Conservation (phyloP, 1,140 invertebrate genomes). For the Drosophila ercepeae region DNA sequence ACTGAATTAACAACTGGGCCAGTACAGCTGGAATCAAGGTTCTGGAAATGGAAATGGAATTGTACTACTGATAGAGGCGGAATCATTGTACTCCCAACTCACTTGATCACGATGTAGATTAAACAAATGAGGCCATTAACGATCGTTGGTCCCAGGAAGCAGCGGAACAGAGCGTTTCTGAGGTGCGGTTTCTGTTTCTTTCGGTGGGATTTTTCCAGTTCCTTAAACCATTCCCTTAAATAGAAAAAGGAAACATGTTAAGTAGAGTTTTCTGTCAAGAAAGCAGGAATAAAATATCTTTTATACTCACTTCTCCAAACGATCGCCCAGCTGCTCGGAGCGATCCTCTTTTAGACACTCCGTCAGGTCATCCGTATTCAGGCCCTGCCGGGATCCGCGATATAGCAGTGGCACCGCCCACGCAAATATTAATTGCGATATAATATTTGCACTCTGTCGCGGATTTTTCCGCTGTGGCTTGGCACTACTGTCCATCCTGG, state of each 20-base stretch:
- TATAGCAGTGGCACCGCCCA: conserved; percentile 82
- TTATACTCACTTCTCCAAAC: conserved; percentile 79
- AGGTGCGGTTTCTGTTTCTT: conserved; percentile 82
- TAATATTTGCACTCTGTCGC: conserved; percentile 69
- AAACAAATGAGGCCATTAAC: conserved; percentile 84
- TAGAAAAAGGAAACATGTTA: not conserved
- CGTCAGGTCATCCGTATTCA: conserved; percentile 79
- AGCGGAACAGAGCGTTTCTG: conserved; percentile 82
- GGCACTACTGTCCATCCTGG: conserved; percentile 75
- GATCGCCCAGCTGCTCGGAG: conserved; percentile 79
- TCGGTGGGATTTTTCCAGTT: conserved; percentile 81
- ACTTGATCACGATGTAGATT: conserved; percentile 84
- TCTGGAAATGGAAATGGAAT: conserved; percentile 55
- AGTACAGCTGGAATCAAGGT: conserved; percentile 84
- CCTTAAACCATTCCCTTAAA: conserved; percentile 85
- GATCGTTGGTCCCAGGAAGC: conserved; percentile 83
- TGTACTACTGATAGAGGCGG: not conserved
- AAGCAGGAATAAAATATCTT: too few species aligned
- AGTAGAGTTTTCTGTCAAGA: not conserved
- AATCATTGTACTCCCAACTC: conserved; percentile 27
- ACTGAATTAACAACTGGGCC: conserved; percentile 82
- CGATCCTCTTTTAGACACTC: conserved; percentile 74
- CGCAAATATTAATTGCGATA: conserved; percentile 82
- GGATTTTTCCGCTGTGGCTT: conserved; percentile 80
- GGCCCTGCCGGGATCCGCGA: conserved; percentile 68